These are phyloP conservation scores for Drosophila aldrichi DNA, from an alignment of 2,888 invertebrate species.

Conservation along the genomic window DNA sequence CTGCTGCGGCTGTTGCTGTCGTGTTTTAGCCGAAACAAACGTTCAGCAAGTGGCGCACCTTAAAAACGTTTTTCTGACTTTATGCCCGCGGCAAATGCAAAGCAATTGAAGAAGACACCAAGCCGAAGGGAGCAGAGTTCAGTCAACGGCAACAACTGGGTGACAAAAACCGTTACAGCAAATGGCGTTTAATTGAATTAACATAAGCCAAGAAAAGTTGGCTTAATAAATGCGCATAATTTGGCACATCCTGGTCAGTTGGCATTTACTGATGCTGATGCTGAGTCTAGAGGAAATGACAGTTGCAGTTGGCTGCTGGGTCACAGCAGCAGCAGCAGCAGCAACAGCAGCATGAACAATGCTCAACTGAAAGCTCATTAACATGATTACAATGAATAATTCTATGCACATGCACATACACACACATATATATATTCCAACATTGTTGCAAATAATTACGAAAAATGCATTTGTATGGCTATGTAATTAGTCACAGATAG, in stretches of 20 bases:
- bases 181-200: constrained; percentile 74
- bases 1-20: constrained; percentile 42
- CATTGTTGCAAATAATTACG: constrained; percentile 73
- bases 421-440: constrained; percentile 10
- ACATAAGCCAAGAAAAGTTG: constrained; percentile 65
- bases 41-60: constrained; percentile 81
- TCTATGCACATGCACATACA: constrained; percentile 32
- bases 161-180: constrained; percentile 40
- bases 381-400: constrained; percentile 76
- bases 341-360: constrained; percentile 25
- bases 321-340: constrained; percentile 6
- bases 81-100: constrained; percentile 40
- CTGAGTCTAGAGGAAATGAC: constrained; percentile 53
- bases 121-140: constrained; percentile 50
- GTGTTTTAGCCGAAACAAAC: constrained; percentile 70
- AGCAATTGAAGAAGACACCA: constrained; percentile 76
- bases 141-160: constrained; percentile 31
- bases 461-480: constrained; percentile 75
- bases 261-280: constrained; percentile 50
- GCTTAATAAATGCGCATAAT: constrained; percentile 66
- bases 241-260: constrained; percentile 66
- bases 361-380: constrained; percentile 64
- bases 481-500: constrained; percentile 77
- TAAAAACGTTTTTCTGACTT: constrained; percentile 54
- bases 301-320: constrained; percentile 32